Percentiles rank a stretch among this genome's conserved stretches.
Conservation (phyloP, 2,113 vertebrate genomes). For the Psilopsiagon aurifrons region DNA sequence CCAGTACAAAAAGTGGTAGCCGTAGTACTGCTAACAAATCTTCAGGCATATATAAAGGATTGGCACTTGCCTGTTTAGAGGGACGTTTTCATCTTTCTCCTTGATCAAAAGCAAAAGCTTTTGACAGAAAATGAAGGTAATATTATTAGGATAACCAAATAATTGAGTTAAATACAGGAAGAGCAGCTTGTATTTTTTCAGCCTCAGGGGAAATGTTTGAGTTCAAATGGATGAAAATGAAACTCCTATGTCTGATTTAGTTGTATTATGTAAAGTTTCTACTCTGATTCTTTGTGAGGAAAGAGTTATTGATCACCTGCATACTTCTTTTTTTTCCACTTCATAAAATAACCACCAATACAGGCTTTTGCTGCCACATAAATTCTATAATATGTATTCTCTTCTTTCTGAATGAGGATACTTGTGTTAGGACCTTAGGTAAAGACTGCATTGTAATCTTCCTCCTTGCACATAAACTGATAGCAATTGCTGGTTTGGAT, state of each 20-base stretch:
- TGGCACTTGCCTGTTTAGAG: background rate
- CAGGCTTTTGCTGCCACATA: background rate
- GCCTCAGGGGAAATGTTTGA: background rate
- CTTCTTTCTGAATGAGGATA: background rate
- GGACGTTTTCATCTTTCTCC: background rate
- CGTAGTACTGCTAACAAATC: background rate
- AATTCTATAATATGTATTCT: background rate
- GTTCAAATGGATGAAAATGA: background rate
- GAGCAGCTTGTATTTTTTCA: background rate
- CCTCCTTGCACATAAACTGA: background rate
- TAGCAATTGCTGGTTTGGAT: background rate
- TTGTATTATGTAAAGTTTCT: background rate
- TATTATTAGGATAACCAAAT: background rate
- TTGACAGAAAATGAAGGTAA: background rate
- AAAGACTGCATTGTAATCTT: background rate
- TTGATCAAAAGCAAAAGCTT: background rate
- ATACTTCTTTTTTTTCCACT: background rate
- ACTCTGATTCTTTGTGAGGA: background rate
- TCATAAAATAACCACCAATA: background rate
- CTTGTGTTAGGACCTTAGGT: background rate
- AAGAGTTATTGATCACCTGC: background rate
- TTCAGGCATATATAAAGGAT: background rate
- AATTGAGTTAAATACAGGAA: background rate
- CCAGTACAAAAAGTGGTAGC: background rate
- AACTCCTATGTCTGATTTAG: background rate